These are phyloP conservation scores for Haliaeetus leucogaster DNA, from an alignment of 2,113 vertebrate species.

Conservation along the genomic window DNA sequence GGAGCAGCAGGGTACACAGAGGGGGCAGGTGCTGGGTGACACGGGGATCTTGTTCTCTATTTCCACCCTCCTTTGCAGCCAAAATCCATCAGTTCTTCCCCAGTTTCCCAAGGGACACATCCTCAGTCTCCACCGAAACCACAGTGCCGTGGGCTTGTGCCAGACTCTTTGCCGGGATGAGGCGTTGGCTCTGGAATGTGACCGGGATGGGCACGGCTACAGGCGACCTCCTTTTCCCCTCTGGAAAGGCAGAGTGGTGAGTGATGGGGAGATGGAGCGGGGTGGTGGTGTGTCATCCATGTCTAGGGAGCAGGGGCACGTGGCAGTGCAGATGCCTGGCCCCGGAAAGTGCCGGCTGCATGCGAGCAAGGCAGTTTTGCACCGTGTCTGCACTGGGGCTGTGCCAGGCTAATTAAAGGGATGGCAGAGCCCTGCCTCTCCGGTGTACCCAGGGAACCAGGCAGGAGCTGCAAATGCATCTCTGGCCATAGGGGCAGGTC, in stretches of 20 bases:
- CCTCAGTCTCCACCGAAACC: not conserved
- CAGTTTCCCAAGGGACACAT: not conserved
- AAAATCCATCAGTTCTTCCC: not conserved
- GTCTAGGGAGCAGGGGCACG: not conserved
- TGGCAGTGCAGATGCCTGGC: not conserved
- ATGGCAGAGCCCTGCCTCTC: not conserved
- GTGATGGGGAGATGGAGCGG: not conserved
- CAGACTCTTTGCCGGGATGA: not conserved
- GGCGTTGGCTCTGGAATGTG: not conserved
- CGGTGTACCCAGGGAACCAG: not conserved
- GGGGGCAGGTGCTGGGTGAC: not conserved
- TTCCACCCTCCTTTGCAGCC: not conserved
- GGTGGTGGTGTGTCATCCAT: fast-evolving
- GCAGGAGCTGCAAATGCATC: not conserved
- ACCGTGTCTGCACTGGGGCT: fast-evolving
- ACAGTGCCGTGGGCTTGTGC: not conserved
- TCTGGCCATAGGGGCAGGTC: not conserved
- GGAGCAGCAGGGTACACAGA: not conserved
- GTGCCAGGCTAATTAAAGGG: not conserved
- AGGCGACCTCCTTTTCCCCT: constrained; percentile 4
- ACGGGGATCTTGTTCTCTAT: not conserved
- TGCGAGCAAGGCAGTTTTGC: not conserved
- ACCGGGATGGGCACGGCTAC: not conserved
- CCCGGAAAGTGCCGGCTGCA: fast-evolving
- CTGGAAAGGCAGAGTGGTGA: constrained; percentile 36